Conservation (phyloP, 2,113 vertebrate genomes). For the Corythornis madagascariensis region DNA sequence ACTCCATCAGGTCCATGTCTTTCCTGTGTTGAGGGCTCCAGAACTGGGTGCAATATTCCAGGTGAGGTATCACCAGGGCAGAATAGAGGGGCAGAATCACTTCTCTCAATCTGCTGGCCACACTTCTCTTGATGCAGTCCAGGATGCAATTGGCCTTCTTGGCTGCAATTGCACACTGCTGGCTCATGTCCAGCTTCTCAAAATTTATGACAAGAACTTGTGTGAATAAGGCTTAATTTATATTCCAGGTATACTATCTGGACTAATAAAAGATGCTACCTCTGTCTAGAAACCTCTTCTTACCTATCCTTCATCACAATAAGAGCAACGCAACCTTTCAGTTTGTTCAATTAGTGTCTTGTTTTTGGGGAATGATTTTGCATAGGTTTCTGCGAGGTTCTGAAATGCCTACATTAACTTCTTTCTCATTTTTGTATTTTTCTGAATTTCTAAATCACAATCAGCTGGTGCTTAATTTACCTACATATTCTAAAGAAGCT, state of each 20-base stretch:
- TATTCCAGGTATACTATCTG: not conserved
- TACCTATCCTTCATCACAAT: not conserved
- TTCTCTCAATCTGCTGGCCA: too few relatives aligned
- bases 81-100: too few relatives aligned
- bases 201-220: not conserved
- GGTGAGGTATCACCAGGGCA: too few relatives aligned
- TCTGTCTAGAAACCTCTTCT: not conserved
- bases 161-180: too few relatives aligned
- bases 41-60: too few relatives aligned
- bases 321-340: not conserved
- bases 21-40: too few relatives aligned
- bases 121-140: too few relatives aligned
- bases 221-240: not conserved
- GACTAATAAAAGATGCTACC: not conserved
- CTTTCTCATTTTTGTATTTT: not conserved
- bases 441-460: not conserved
- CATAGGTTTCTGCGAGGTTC: not conserved
- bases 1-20: too few relatives aligned
- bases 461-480: not conserved
- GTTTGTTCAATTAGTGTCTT: not conserved
- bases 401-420: not conserved
- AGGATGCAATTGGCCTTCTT: too few relatives aligned
- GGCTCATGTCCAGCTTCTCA: too few relatives aligned
- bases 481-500: not conserved
- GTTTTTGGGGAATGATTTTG: not conserved